These are phyloP conservation scores for Picus viridis DNA, from an alignment of 2,797 vertebrate genomes.

Conservation along the genomic window DNA sequence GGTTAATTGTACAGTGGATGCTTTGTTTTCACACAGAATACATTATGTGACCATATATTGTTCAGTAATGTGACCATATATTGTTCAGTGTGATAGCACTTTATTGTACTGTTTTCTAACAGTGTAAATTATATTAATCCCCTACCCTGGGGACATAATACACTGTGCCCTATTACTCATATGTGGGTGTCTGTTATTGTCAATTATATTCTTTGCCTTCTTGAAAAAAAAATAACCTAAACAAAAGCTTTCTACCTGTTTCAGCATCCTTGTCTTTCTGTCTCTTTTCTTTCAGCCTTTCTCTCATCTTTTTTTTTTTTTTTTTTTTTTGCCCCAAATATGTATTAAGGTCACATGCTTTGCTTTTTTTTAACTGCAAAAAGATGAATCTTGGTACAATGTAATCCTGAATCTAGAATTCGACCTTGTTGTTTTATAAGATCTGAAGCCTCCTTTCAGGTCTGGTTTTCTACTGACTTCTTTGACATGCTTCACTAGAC, in stretches of 20 bases:
- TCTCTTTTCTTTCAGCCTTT: not conserved
- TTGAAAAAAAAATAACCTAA: not conserved
- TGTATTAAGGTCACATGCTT: slow-evolving; percentile 10
- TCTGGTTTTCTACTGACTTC: slow-evolving; percentile 68
- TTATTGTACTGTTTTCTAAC: not conserved
- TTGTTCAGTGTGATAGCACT: not conserved
- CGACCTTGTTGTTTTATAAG: slow-evolving; percentile 67
- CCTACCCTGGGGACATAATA: not conserved
- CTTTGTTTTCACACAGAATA: not conserved
- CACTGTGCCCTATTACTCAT: not conserved
- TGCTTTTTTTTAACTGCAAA: slow-evolving; percentile 26
- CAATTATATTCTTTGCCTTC: not conserved
- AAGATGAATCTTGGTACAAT: slow-evolving; percentile 65
- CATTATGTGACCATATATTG: not conserved
- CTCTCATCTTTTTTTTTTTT: slow-evolving; percentile 32
- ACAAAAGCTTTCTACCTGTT: slow-evolving; percentile 8
- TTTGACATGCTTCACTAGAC: slow-evolving; percentile 76
- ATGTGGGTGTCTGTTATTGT: not conserved
- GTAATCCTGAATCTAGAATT: slow-evolving; percentile 59
- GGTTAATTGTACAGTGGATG: not conserved
- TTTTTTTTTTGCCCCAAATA: slow-evolving; percentile 32
- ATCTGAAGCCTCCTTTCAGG: slow-evolving; percentile 52
- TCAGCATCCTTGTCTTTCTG: not conserved
- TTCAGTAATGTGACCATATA: not conserved
- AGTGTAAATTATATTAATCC: not conserved